Evolutionary conservation across 2,113 vertebrate genomes (phyloP).

Genomic region (cattle (Bos taurus)): ARS-UCD2.0 NC_037345.1:18579001-18579500

Average conservation of each 20-base stretch:
- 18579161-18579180: background rate
- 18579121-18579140: background rate
- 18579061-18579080: background rate
- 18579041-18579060: background rate
- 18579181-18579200: background rate
- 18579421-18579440: background rate
- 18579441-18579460: background rate
- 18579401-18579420: background rate
- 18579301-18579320: background rate
- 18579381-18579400: background rate
- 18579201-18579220: background rate
- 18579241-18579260: background rate
- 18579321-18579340: background rate
- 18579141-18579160: background rate
- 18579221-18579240: background rate
- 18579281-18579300: background rate
- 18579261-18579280: background rate
- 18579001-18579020: background rate
- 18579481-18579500: background rate
- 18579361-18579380: background rate
- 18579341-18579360: background rate
- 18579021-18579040: background rate
- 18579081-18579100: conserved; percentile 26
- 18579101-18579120: background rate
- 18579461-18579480: conserved; percentile 27